Evolutionary conservation across 2,113 vertebrate species (phyloP).

Genomic region (Oryzias celebensis): DNA sequence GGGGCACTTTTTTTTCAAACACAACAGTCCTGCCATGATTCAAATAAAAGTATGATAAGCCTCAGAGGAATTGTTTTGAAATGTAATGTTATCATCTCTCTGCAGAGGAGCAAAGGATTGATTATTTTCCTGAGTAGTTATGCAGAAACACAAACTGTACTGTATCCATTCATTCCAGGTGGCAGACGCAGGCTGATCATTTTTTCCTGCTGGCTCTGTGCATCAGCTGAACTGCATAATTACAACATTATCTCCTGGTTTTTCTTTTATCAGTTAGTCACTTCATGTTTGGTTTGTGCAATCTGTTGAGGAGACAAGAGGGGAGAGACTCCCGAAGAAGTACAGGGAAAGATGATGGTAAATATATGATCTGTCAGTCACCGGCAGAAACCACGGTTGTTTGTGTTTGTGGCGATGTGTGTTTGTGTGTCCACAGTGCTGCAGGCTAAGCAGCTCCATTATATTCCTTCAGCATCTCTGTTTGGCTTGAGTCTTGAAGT

Average conservation of each 20-base stretch:
- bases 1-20: background rate
- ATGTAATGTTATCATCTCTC: background rate
- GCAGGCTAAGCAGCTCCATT: slow-evolving; percentile 68
- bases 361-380: slow-evolving; percentile 71
- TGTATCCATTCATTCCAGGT: slow-evolving; percentile 10
- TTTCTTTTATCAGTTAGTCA: slow-evolving; percentile 24
- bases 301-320: slow-evolving; percentile 31
- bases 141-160: slow-evolving; percentile 8
- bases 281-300: slow-evolving; percentile 25
- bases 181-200: slow-evolving; percentile 1
- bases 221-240: slow-evolving; percentile 5
- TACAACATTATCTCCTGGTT: slow-evolving; percentile 29
- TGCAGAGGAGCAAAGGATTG: background rate
- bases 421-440: slow-evolving; percentile 49
- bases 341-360: slow-evolving; percentile 50
- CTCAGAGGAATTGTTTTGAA: background rate
- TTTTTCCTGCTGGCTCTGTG: slow-evolving; percentile 1
- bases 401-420: slow-evolving; percentile 34
- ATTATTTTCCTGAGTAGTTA: slow-evolving; percentile 6
- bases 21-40: too few relatives aligned
- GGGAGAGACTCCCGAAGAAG: slow-evolving; percentile 34
- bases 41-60: background rate
- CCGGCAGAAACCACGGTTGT: slow-evolving; percentile 23
- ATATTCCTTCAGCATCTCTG: slow-evolving; percentile 60
- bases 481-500: slow-evolving; percentile 48